These are phyloP conservation scores for Hippocampus zosterae DNA, from an alignment of 2,113 vertebrate species.

Conservation along the genomic window DNA sequence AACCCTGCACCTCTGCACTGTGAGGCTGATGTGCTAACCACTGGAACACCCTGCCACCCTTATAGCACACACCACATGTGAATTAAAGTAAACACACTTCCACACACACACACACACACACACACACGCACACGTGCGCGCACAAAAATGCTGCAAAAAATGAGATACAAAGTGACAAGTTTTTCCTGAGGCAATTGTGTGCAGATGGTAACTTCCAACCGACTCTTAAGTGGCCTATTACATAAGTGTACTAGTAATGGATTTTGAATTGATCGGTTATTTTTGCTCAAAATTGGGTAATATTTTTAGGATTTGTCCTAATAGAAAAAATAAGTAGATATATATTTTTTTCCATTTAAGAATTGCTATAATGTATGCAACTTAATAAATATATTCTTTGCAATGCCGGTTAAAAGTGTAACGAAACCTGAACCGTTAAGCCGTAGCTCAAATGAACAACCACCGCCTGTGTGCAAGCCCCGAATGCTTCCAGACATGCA, in stretches of 20 bases:
- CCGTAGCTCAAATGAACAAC: neutral
- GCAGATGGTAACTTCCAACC: conserved; percentile 34
- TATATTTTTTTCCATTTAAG: neutral
- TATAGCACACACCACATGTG: conserved; percentile 13
- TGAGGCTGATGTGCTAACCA: no score
- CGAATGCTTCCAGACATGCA: neutral
- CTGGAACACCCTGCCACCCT: conserved; percentile 20
- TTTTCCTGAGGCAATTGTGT: conserved; percentile 35
- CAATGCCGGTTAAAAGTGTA: neutral
- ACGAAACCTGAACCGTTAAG: no score
- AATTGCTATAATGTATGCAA: neutral
- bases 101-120: conserved; percentile 16
- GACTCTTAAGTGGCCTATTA: neutral
- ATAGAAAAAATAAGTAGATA: no score
- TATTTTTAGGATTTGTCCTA: no score
- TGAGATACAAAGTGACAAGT: conserved; percentile 54
- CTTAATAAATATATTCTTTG: neutral
- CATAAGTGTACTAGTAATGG: neutral
- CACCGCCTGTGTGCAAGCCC: neutral
- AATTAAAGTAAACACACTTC: conserved; percentile 19
- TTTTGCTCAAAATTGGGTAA: neutral
- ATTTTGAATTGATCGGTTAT: neutral
- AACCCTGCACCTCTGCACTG: no score
- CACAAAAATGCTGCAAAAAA: conserved; percentile 1
- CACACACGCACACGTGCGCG: conserved; percentile 8